Conservation (phyloP, 2,888 invertebrate species). For the Cetonia aurata region DNA sequence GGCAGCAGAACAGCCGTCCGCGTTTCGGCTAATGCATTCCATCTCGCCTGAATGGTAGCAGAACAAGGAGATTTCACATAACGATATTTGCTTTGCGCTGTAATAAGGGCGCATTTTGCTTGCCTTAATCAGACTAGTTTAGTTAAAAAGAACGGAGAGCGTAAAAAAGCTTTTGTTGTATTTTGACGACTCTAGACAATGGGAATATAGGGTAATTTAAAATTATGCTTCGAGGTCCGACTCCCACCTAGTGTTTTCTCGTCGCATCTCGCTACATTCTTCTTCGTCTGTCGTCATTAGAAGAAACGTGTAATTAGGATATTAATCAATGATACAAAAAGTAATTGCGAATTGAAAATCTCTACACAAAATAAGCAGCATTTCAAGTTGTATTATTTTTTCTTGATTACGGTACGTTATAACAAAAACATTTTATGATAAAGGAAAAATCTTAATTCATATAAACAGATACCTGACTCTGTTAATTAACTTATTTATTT, state of each 20-base stretch:
- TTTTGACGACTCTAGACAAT: conserved; percentile 65
- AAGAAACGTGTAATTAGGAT: conserved; percentile 17
- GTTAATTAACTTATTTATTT: neutral
- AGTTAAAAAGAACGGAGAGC: conserved; percentile 52
- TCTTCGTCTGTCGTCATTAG: conserved; percentile 17
- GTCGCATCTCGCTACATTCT: conserved; percentile 19
- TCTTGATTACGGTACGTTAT: neutral
- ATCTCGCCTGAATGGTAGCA: conserved; percentile 60
- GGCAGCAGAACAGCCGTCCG: conserved; percentile 51
- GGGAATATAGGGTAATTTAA: conserved; percentile 63
- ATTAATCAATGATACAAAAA: conserved; percentile 31
- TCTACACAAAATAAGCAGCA: neutral
- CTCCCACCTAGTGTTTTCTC: conserved; percentile 38
- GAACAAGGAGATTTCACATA: conserved; percentile 64
- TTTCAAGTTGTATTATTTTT: neutral
- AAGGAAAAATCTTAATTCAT: neutral
- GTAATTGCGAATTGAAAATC: conserved; percentile 23
- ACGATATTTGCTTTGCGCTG: conserved; percentile 61
- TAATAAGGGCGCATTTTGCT: conserved; percentile 65
- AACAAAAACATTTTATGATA: neutral
- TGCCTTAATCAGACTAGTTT: conserved; percentile 66
- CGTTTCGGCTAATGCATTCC: conserved; percentile 65
- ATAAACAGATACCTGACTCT: neutral
- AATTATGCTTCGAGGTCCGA: conserved; percentile 52
- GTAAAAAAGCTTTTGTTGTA: conserved; percentile 64